Evolutionary conservation across 1,140 invertebrate species (phyloP).

Genomic region (Globodera rostochiensis): DNA sequence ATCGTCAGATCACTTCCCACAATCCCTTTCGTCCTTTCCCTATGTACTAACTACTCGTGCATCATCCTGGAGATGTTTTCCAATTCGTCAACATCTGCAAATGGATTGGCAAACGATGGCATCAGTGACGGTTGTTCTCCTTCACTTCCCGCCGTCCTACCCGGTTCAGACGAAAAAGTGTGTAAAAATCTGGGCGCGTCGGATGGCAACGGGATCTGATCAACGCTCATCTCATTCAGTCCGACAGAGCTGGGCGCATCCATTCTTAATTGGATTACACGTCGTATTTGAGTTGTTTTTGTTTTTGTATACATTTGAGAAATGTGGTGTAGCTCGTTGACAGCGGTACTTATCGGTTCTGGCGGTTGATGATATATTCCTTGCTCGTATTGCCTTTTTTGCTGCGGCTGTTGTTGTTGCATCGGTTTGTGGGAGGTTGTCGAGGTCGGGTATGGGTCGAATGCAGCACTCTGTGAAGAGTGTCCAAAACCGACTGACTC

Average conservation of each 20-base stretch:
- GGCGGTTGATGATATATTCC: not conserved
- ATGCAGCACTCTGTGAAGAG: no score
- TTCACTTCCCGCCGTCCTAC: not conserved
- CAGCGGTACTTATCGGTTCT: slow-evolving; percentile 13
- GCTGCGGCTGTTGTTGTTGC: not conserved
- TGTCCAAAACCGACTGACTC: not conserved
- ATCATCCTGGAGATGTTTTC: slow-evolving; percentile 13
- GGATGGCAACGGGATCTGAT: slow-evolving; percentile 21
- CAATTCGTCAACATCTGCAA: slow-evolving; percentile 25
- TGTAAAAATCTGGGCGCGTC: not conserved
- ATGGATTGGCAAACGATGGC: not conserved
- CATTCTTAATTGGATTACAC: slow-evolving; percentile 10
- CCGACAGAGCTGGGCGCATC: slow-evolving; percentile 11
- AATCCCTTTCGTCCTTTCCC: no score
- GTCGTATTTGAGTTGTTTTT: not conserved
- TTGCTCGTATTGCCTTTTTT: not conserved
- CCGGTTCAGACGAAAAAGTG: not conserved
- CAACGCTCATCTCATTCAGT: not conserved
- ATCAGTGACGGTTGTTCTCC: not conserved
- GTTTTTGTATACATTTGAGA: slow-evolving; percentile 24
- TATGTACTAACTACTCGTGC: slow-evolving; percentile 2
- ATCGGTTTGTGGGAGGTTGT: not conserved
- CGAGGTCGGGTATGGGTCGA: not conserved
- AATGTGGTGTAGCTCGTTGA: slow-evolving; percentile 28
- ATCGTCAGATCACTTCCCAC: not conserved